A percentile compares a stretch with the other conserved stretches of the same genome.
These are phyloP conservation scores for Promerops cafer DNA, from an alignment of 2,113 vertebrate genomes.

Conservation along the genomic window DNA sequence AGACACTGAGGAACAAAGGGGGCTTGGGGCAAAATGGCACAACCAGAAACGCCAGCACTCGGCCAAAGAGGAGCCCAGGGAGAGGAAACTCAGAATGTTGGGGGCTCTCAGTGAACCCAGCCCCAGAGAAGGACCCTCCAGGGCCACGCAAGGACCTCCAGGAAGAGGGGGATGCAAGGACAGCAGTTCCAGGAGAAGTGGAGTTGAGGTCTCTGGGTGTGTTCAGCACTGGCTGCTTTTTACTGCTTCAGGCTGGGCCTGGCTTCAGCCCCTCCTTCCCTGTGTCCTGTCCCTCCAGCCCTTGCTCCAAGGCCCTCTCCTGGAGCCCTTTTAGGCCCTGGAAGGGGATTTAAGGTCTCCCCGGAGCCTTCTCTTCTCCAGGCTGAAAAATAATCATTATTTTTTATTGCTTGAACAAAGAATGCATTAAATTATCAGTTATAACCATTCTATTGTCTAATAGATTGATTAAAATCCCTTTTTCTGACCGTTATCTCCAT, in stretches of 20 bases:
- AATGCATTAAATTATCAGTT: neutral
- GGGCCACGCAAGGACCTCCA: neutral
- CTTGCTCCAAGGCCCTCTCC: too few relatives aligned
- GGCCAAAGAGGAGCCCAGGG: neutral
- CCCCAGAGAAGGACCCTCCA: neutral
- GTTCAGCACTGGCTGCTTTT: neutral
- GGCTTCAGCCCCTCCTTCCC: neutral
- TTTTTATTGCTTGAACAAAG: neutral
- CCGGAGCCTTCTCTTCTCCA: neutral
- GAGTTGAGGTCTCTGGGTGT: neutral
- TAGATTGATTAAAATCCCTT: neutral
- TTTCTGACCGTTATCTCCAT: neutral
- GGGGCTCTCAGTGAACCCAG: neutral
- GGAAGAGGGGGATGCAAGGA: neutral
- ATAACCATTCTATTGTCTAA: rapidly evolving
- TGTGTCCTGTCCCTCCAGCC: rapidly evolving
- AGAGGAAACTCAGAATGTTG: rapidly evolving
- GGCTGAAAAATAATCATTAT: neutral
- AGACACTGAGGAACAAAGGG: rapidly evolving
- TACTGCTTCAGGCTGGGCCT: rapidly evolving
- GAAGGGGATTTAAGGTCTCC: neutral
- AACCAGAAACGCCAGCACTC: rapidly evolving
- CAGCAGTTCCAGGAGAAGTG: neutral
- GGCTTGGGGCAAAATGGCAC: rapidly evolving
- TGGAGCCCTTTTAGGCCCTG: neutral